A percentile compares a stretch with the other conserved stretches of the same genome.
Evolutionary conservation across 2,888 invertebrate genomes (phyloP).

Genomic region (Hirtodrosophila alboralis): DNA sequence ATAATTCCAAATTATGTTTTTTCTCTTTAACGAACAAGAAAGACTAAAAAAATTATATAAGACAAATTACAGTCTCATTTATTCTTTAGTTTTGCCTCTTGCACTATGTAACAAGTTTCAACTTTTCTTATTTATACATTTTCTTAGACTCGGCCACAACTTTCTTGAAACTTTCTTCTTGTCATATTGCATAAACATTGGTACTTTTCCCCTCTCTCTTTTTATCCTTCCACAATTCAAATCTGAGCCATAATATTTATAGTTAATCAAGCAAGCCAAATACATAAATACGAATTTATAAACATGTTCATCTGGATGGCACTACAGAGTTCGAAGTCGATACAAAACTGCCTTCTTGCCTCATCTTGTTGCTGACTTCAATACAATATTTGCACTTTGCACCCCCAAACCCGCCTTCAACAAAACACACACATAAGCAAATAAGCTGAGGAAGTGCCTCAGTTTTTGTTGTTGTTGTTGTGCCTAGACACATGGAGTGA

Average conservation of each 20-base stretch:
- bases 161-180: constrained; percentile 40
- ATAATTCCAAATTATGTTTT: too few relatives aligned
- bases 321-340: constrained; percentile 20
- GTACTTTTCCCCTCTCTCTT: not conserved
- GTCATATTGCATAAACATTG: constrained; percentile 33
- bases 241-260: constrained; percentile 71
- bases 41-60: not conserved
- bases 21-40: too few relatives aligned
- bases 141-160: constrained; percentile 30
- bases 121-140: constrained; percentile 28
- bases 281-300: constrained; percentile 74
- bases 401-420: constrained; percentile 1
- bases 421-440: constrained; percentile 51
- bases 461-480: constrained; percentile 29
- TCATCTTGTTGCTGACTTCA: constrained; percentile 25
- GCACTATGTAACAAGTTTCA: constrained; percentile 28
- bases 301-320: constrained; percentile 57
- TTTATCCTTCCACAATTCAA: constrained; percentile 54
- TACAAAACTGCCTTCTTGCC: constrained; percentile 13
- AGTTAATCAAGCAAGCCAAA: constrained; percentile 76
- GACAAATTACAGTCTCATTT: constrained; percentile 24
- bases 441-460: constrained; percentile 52
- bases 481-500: constrained; percentile 62
- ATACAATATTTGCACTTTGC: constrained; percentile 63
- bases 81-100: constrained; percentile 15